Evolutionary conservation across 2,797 vertebrate genomes (phyloP).

Genomic region (Pagetopsis macropterus): DNA sequence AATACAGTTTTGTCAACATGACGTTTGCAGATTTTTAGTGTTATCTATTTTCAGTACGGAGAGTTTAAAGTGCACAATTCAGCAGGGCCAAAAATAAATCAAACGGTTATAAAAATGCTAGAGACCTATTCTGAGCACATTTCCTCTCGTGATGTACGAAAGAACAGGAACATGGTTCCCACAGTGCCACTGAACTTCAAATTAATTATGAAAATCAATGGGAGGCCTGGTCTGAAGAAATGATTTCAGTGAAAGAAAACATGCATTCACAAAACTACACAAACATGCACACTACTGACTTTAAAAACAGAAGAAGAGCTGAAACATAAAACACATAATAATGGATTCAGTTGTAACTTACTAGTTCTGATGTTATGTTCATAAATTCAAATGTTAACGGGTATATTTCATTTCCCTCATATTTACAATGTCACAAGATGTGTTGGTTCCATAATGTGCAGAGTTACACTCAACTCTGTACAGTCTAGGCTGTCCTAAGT

Average conservation of each 20-base stretch:
- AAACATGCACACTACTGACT: neutral
- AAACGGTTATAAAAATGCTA: constrained; percentile 38
- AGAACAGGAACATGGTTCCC: constrained; percentile 18
- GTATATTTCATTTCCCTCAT: neutral
- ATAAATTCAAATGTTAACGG: neutral
- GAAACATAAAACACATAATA: neutral
- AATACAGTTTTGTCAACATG: constrained; percentile 34
- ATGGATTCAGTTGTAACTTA: neutral
- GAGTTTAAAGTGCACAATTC: constrained; percentile 32
- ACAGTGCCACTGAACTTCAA: constrained; percentile 14
- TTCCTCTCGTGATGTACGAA: constrained; percentile 10
- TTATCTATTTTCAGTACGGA: constrained; percentile 46
- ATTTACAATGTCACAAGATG: neutral
- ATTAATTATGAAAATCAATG: constrained; percentile 34
- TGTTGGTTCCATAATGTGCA: neutral
- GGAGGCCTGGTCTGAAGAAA: constrained; percentile 7
- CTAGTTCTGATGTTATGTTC: neutral
- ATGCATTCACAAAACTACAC: neutral
- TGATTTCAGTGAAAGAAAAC: constrained; percentile 8
- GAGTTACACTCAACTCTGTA: neutral
- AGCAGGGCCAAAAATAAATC: constrained; percentile 46
- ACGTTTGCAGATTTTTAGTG: constrained; percentile 27
- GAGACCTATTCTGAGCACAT: constrained; percentile 43
- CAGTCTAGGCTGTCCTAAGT: neutral
- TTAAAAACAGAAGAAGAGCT: neutral